These are phyloP conservation scores for pig (Sus scrofa) DNA, from an alignment of 2,113 vertebrate genomes.

Conservation along the genomic window T2T-Sscrofa CM000829.6:40366001-40366500, in stretches of 20 bases:
- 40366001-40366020: neutral
- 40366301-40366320: neutral
- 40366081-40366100: neutral
- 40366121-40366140: conserved; percentile 1
- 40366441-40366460: neutral
- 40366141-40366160: neutral
- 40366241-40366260: neutral
- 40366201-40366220: neutral
- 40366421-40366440: neutral
- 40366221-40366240: neutral
- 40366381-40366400: neutral
- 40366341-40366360: neutral
- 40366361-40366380: neutral
- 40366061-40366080: neutral
- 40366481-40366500: neutral
- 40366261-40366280: neutral
- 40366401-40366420: neutral
- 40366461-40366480: neutral
- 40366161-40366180: neutral
- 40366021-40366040: neutral
- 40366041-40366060: neutral
- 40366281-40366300: neutral
- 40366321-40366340: neutral
- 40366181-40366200: neutral
- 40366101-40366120: neutral